Evolutionary conservation across 2,888 invertebrate species (phyloP), one percentile per base, ranked within the genome.

Genomic region (Blastobasis lacticolella): DNA sequence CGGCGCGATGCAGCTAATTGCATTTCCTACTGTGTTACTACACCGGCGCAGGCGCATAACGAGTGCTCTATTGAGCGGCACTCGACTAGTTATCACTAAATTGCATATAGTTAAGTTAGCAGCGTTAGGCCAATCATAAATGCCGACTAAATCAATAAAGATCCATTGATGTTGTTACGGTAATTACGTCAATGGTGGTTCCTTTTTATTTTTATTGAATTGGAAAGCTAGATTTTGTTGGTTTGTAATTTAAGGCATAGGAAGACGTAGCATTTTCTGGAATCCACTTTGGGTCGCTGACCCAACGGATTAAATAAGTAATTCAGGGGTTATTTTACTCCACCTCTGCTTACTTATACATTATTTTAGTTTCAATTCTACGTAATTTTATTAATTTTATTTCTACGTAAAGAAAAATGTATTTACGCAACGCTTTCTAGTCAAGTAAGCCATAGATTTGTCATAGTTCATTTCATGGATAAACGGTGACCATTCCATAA

Each of bases 21-120:
- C 84, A 76, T 83, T 87, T 87, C 87, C 88, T 88, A 80, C 80
- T 73, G 73, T 74, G 73, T 81, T 85, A 78, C 81, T 76, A 74
- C 78, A 81, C 71, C 72, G 23, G 62, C 51, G 49, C 49, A 9
- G 9, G 64, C 65, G 66, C 69, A 71, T 73, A 69, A 69, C 71
- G 59, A 63, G 58, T 64, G 58, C 62, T 54, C 60, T 59, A 60
- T 61, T 63, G 60, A 60, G 23, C 51, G 55, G 58, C 62, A 56
- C 59, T 61, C 53, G 58, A 58, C 55, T 59, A 48, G 55, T 56
- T 57, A 57, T 49, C 38, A 49, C 45, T 48, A 42, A 48, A 48
- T 48, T 50, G 52, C 43, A 49, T 23, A 23, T 23, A 23, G 23
- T 23, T 23, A 23, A 23, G 23, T 23, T 23, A 23, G 23, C 23